Evolutionary conservation across 2,113 vertebrate genomes (phyloP).

Genomic region (Phainopepla nitens): DNA sequence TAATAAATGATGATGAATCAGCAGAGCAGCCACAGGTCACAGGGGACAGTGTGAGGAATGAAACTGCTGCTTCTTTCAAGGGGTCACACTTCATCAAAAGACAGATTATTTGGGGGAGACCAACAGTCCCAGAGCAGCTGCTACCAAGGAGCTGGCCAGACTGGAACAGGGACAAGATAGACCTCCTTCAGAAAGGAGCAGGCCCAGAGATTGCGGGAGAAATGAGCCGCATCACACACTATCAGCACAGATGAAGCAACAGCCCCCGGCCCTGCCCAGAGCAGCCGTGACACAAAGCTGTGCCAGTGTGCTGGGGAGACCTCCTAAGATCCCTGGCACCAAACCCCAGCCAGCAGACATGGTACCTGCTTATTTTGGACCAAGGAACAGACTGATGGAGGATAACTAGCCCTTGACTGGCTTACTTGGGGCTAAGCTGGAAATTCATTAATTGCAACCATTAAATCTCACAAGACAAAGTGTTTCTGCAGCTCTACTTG

Average conservation of each 20-base stretch:
- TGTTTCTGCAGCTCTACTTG: not conserved
- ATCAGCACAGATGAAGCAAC: not conserved
- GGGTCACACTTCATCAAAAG: not conserved
- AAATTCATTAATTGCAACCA: not conserved
- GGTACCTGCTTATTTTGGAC: not conserved
- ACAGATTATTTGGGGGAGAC: not conserved
- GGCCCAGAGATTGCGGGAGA: not conserved
- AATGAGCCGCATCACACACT: fast-evolving
- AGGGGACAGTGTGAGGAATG: not conserved
- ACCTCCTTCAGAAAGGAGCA: not conserved
- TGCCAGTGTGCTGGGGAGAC: not conserved
- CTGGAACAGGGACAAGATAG: not conserved
- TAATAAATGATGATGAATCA: constrained; percentile 48
- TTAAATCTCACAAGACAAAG: not conserved
- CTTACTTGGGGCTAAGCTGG: not conserved
- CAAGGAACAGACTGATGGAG: not conserved
- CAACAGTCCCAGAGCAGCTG: not conserved
- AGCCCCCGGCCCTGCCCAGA: not conserved
- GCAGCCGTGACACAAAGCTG: fast-evolving
- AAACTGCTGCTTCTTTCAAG: not conserved
- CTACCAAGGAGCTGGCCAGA: not conserved
- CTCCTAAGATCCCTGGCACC: fast-evolving
- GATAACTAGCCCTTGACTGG: not conserved
- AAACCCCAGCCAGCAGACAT: not conserved
- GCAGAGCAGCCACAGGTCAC: constrained; percentile 21